Percentiles rank a stretch among this genome's conserved stretches.
Conservation (phyloP, 2,113 vertebrate genomes). For the Cyanistes caeruleus region DNA sequence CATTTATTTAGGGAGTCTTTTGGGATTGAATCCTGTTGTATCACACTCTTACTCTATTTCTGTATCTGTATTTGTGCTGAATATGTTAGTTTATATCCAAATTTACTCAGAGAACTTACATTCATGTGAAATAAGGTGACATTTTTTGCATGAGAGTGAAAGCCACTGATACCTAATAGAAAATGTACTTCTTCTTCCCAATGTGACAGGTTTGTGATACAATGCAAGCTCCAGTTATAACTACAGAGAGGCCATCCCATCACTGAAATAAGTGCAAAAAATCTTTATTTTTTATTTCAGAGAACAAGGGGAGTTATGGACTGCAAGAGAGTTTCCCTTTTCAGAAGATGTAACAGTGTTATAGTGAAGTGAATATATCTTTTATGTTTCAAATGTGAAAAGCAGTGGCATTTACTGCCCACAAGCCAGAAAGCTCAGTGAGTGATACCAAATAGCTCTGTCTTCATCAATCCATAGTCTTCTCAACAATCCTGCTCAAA, state of each 20-base stretch:
- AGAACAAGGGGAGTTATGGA: neutral
- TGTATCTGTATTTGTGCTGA: neutral
- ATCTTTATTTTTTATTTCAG: neutral
- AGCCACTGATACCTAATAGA: neutral
- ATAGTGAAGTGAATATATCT: conserved; percentile 4
- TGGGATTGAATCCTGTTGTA: neutral
- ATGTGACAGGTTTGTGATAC: neutral
- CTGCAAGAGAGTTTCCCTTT: neutral
- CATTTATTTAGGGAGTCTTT: neutral
- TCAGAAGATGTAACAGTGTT: neutral
- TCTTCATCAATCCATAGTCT: conserved; percentile 49
- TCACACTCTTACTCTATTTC: neutral
- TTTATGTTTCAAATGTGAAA: neutral
- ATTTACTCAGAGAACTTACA: neutral
- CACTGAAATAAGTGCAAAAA: neutral
- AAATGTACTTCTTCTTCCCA: neutral
- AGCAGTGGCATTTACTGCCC: neutral
- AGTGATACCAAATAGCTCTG: conserved; percentile 15
- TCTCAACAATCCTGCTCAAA: conserved; percentile 61
- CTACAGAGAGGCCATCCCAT: neutral
- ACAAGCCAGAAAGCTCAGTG: neutral
- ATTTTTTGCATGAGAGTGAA: neutral
- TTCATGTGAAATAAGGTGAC: neutral
- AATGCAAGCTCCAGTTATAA: neutral
- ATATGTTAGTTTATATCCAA: neutral